Evolutionary conservation across 1,140 invertebrate genomes (phyloP).

Genomic region (Leucophenga varia): DNA sequence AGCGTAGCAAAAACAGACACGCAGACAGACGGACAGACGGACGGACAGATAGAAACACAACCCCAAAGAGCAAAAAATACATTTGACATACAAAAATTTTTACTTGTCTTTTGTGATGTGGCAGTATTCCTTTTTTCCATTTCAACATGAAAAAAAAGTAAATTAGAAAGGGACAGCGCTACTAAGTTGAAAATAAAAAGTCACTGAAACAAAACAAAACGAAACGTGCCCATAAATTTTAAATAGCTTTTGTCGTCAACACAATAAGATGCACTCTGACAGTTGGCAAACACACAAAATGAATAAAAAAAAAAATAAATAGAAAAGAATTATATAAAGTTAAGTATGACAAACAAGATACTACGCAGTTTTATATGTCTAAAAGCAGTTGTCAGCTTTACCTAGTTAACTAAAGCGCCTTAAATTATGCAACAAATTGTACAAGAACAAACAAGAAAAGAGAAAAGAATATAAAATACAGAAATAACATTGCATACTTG

Average conservation of each 20-base stretch:
- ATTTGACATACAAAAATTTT: conserved; percentile 37
- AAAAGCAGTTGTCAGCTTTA: neutral
- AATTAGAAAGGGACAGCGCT: no score
- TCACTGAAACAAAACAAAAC: conserved; percentile 30
- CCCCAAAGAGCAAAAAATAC: no score
- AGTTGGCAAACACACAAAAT: no score
- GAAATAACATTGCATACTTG: no score
- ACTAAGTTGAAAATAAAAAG: neutral
- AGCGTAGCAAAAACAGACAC: conserved; percentile 10
- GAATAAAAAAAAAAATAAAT: no score
- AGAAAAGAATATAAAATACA: no score
- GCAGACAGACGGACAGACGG: neutral
- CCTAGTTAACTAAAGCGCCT: conserved; percentile 15
- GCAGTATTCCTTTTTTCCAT: no score
- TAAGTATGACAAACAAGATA: no score
- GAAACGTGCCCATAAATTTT: conserved; percentile 33
- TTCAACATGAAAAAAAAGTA: no score
- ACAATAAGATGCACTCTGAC: no score
- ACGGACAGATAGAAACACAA: no score
- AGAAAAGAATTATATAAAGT: no score
- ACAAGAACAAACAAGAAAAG: conserved; percentile 4
- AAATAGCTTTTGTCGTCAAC: conserved; percentile 25
- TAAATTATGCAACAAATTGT: conserved; percentile 22
- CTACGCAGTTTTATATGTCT: neutral
- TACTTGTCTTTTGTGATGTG: conserved; percentile 15